Percentiles rank a stretch among this genome's conserved stretches.
Evolutionary conservation across 2,113 vertebrate species (phyloP).

Genomic region (Illadopsis cleaveri): DNA sequence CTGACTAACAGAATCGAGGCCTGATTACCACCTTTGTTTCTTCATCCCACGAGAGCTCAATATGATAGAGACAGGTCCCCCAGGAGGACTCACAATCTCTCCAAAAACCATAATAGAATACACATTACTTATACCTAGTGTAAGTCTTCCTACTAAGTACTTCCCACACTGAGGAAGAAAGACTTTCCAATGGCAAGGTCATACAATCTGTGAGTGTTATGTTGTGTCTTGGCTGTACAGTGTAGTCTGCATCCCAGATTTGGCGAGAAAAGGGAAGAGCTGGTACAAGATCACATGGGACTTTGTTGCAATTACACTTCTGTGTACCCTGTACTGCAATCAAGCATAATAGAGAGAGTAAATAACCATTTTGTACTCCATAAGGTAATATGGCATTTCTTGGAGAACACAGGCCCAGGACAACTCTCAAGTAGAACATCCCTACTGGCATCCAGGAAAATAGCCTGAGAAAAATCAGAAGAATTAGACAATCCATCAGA

Average conservation of each 20-base stretch:
- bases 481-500: not conserved
- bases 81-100: not conserved
- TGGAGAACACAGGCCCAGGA: not conserved
- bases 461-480: not conserved
- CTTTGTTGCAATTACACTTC: not conserved
- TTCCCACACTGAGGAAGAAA: not conserved
- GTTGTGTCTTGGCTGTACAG: not conserved
- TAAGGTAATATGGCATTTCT: not conserved
- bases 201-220: not conserved
- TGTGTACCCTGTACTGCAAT: not conserved
- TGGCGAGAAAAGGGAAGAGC: not conserved
- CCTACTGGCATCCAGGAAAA: not conserved
- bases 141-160: not conserved
- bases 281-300: not conserved
- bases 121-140: not conserved
- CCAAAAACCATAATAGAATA: not conserved
- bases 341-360: not conserved
- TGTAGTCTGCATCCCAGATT: not conserved
- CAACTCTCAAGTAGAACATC: not conserved
- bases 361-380: not conserved
- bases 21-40: not conserved
- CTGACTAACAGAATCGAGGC: not conserved
- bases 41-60: not conserved
- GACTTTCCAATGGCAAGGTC: not conserved
- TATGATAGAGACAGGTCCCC: not conserved